Percentiles rank a stretch among this genome's conserved stretches.
phyloP scores from a whole-genome alignment of 2,113 vertebrate genomes.

The Coptodon rendalli region DNA sequence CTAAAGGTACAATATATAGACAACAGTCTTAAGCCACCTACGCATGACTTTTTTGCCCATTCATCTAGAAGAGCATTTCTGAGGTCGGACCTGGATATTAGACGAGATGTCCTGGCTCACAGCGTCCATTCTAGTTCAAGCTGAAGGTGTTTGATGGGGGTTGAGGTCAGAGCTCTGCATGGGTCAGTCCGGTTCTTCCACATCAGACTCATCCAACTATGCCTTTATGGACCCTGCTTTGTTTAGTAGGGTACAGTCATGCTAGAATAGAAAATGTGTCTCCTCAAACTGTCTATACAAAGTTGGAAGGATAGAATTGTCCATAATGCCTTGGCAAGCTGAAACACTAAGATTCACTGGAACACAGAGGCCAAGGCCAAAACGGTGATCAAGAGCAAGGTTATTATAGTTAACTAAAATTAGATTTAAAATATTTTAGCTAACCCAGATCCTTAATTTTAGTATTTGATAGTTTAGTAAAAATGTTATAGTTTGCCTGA shows the following conservation, averaged over 20 bases:
- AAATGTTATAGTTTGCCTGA: neutral
- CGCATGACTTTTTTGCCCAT: neutral
- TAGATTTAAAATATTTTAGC: neutral
- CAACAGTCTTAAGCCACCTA: neutral
- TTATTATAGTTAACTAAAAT: neutral
- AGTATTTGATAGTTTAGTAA: neutral
- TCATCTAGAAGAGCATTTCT: neutral
- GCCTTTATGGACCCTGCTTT: neutral
- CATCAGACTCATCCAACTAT: neutral
- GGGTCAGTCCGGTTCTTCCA: neutral
- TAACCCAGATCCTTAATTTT: neutral
- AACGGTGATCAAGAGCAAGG: neutral
- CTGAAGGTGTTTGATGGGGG: neutral
- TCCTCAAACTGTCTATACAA: neutral
- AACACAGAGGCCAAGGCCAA: neutral
- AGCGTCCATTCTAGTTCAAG: neutral
- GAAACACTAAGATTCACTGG: neutral
- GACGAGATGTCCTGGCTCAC: neutral
- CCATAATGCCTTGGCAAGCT: neutral
- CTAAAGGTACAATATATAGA: neutral
- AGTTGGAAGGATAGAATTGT: neutral
- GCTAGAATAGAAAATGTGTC: neutral
- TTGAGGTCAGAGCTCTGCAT: neutral
- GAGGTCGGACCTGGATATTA: neutral
- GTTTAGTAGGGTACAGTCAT: neutral